Percentiles rank a stretch among this genome's conserved stretches.
Evolutionary conservation across 2,113 vertebrate species (phyloP).

Genomic region (Lipotes vexillifer): DNA sequence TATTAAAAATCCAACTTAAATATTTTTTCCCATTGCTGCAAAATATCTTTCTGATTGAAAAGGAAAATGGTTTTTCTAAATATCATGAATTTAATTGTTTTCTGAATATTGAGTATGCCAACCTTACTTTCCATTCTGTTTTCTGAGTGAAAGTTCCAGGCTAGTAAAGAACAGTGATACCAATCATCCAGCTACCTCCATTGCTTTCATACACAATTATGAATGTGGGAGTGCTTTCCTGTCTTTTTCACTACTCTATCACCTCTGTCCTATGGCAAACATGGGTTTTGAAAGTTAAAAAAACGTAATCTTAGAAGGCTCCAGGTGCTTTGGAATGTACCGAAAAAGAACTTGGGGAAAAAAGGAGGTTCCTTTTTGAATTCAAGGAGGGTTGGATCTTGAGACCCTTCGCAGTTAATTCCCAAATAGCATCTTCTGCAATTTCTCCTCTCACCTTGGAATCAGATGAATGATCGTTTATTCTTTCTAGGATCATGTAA

Average conservation of each 20-base stretch:
- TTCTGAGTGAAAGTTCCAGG: neutral
- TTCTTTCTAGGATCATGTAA: neutral
- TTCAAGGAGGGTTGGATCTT: neutral
- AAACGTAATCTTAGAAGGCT: neutral
- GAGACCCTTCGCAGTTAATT: neutral
- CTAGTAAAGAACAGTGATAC: neutral
- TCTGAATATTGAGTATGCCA: neutral
- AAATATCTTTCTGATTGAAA: neutral
- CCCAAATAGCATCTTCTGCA: neutral
- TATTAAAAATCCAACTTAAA: neutral
- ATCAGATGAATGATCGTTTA: neutral
- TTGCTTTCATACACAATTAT: neutral
- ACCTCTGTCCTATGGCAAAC: neutral
- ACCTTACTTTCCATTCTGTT: neutral
- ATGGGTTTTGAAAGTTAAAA: neutral
- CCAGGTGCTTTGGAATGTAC: neutral
- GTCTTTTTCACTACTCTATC: neutral
- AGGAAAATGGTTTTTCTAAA: constrained; percentile 1
- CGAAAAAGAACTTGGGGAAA: neutral
- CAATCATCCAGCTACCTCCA: neutral
- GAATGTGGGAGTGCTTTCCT: neutral
- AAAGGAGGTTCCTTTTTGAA: neutral
- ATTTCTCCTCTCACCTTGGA: neutral
- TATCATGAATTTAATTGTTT: neutral
- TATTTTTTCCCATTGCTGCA: neutral